Base-by-base conservation (phyloP, 1,140 invertebrate species). In the Hesperophylax magnus region DNA sequence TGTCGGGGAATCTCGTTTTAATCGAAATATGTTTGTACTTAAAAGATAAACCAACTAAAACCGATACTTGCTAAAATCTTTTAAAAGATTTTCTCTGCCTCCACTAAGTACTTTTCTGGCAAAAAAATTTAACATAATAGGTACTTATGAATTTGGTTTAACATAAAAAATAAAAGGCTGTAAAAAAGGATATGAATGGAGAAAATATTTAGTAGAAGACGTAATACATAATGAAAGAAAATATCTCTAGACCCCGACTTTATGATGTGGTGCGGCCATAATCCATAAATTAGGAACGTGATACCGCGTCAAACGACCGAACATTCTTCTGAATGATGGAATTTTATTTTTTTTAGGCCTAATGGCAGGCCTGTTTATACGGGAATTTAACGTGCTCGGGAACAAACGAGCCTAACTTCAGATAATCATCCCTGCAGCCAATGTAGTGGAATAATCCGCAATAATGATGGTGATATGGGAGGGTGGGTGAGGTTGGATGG, bases 361-460 rank as follows among this genome's bases (percentile, higher is more conserved):
- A 47, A 18, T n/a, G 67, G 39, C 31, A 20, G 67, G 7, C 20
- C 18, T 65, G 67, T 71, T 71, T 39, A 71, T 71, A 34, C 39
- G 8, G 47, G 47, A 71, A 52, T 71, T 71, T 20, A 71, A 71
- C n/a, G 67, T 39, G n/a, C 47, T 52, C 67, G 18, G 67, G 15
- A 71, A 47, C n/a, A 47, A 71, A 71, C 34, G 39, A 71, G 39
- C 67, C 24, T 20, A 58, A 20, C 47, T 58, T 60, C 58, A 8
- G 61, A 78, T 78, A 61, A 78, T 78, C 52, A 39, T 47, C 31
- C 27, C 11, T 60, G 31, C 61, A 61, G 76, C 39, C 76, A 67
- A 65, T 67, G 61, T 78, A 18, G 18, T 24, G 76, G 60, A 65
- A 67, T 78, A 67, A 78, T 78, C 76, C 34, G 60, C 39, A 78